Evolutionary conservation across 1,140 invertebrate species (phyloP), one percentile per base, ranked within the genome.

Genomic region (Bombyx mori): DNA sequence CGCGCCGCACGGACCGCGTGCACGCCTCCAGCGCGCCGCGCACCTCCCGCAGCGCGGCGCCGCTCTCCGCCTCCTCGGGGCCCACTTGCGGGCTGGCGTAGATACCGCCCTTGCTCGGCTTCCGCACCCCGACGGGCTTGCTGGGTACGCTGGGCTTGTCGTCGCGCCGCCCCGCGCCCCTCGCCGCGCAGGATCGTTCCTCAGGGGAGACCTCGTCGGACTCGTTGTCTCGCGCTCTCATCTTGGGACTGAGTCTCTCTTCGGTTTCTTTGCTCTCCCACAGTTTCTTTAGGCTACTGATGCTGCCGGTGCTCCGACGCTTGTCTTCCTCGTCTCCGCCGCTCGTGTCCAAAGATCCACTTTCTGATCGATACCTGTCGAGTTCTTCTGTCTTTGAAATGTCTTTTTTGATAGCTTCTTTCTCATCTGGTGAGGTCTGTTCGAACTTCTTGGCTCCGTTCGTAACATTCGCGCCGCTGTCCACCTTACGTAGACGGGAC

Each of bases 261-360:
- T 85, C 80, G 3, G 85, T 83, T 71, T 93, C 92, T 73, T 91
- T 93, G 47, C 92, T 92, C 86, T 97, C 96, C 96, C 96, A 98
- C 35, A 98, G 85, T 82, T 96, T 96, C 76, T 97, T 97, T 63
- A 98, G 89, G 77, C 94, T 97, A 78, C 93, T 96, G 74, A 98
- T 97, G 85, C 95, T 97, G 54, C 96, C 96, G 44, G 95, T 97
- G 77, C 95, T 97, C 53, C 94, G 92, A n/a, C 96, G 89, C 78
- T 97, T 97, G 71, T 96, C 95, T 58, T 95, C 94, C 3, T 94
- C 92, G n/a, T 93, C 93, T 3, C 88, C 89, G 48, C 68, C 77
- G 43, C 67, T 75, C 6, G 69, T 91, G 52, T 93, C 92, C 47
- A 77, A 64, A 5, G 79, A 77, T n/a, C 75, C 79, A n/a, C 86